Evolutionary conservation across 2,797 vertebrate genomes (phyloP).

Genomic region (Rhinichthys osculus): DNA sequence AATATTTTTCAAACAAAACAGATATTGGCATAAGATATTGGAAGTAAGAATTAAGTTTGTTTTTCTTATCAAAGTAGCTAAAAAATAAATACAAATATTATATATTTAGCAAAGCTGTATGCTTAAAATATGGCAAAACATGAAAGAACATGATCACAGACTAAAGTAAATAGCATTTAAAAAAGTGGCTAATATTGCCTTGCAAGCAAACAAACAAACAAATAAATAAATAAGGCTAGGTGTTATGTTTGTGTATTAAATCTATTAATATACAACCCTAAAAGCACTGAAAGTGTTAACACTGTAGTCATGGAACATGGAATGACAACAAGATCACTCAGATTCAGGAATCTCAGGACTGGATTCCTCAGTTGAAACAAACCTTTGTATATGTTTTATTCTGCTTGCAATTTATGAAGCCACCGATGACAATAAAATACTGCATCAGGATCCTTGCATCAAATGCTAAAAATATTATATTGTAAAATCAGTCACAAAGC

Average conservation of each 20-base stretch:
- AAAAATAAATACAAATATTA: background rate
- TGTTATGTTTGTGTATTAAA: background rate
- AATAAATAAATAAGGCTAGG: background rate
- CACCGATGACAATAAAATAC: background rate
- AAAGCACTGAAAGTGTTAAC: background rate
- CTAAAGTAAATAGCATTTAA: background rate
- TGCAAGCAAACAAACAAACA: background rate
- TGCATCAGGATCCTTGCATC: background rate
- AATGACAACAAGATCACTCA: background rate
- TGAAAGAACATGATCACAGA: background rate
- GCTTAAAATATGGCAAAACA: background rate
- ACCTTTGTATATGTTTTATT: background rate
- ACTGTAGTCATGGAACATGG: background rate
- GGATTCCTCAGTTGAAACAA: background rate
- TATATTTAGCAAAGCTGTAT: background rate
- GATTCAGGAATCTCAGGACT: background rate
- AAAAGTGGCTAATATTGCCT: background rate
- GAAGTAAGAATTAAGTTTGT: background rate
- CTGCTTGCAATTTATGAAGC: background rate
- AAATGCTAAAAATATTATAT: slow-evolving; percentile 1
- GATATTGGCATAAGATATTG: background rate
- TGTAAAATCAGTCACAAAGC: background rate
- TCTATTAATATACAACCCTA: background rate
- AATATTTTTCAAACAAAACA: background rate
- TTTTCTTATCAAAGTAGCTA: background rate